These are phyloP conservation scores for Perdita meconis DNA, from an alignment of 2,888 invertebrate species.

Conservation along the genomic window DNA sequence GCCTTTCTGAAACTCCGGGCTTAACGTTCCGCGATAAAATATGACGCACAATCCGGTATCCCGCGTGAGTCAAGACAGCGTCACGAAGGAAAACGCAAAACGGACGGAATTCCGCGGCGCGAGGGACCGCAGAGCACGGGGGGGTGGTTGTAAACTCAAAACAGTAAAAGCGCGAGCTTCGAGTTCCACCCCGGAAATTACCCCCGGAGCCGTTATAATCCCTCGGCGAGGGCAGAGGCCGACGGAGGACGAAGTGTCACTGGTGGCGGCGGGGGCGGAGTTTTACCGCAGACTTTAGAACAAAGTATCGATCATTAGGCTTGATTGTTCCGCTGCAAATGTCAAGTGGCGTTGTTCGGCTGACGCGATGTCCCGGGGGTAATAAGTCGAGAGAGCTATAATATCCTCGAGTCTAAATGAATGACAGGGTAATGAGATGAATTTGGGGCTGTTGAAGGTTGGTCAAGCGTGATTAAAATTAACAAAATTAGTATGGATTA, in stretches of 20 bases:
- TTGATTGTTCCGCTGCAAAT: conserved; percentile 18
- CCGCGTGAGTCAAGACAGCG: neutral
- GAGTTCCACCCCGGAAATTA: conserved; percentile 11
- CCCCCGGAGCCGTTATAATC: neutral
- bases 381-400: conserved; percentile 16
- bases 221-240: conserved; percentile 33
- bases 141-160: conserved; percentile 15
- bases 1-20: neutral
- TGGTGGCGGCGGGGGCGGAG: neutral
- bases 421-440: conserved; percentile 35
- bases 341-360: neutral
- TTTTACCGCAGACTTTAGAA: conserved; percentile 14
- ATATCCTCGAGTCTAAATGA: conserved; percentile 39
- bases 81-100: neutral
- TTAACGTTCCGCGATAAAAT: conserved; percentile 6
- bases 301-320: conserved; percentile 26
- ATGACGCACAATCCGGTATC: neutral
- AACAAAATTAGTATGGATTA: too few species aligned
- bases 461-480: too few species aligned
- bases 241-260: conserved; percentile 23
- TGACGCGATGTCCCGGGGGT: neutral
- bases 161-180: conserved; percentile 6
- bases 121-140: neutral
- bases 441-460: too few species aligned
- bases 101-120: too few species aligned